These are phyloP conservation scores for Siniperca chuatsi DNA, from an alignment of 2,113 vertebrate genomes.

Conservation along the genomic window DNA sequence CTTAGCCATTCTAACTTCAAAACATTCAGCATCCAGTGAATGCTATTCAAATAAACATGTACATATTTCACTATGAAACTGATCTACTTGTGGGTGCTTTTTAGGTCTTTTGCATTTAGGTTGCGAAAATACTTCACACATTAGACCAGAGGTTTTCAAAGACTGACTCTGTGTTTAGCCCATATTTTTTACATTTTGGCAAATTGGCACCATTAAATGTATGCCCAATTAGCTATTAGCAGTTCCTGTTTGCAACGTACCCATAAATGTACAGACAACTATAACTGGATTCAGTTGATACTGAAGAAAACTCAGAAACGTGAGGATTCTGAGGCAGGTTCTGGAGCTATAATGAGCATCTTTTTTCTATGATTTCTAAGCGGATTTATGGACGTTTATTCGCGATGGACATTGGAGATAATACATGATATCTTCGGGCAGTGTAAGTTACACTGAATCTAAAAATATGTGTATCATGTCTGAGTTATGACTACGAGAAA, in stretches of 20 bases:
- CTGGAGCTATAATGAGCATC: neutral
- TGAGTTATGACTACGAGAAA: too few species aligned
- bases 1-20: neutral
- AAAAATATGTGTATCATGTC: too few species aligned
- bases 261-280: too few species aligned
- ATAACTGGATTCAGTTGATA: neutral
- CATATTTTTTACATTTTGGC: neutral
- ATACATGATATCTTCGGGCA: neutral
- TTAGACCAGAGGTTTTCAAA: neutral
- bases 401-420: neutral
- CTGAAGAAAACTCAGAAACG: neutral
- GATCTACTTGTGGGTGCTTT: neutral
- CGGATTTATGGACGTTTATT: neutral
- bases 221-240: neutral
- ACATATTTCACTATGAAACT: neutral
- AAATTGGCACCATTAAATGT: neutral
- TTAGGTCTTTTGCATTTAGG: neutral
- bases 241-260: neutral
- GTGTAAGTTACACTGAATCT: neutral
- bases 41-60: neutral
- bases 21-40: neutral
- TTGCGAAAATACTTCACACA: neutral
- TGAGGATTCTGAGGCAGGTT: neutral
- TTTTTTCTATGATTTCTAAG: neutral
- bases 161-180: too few species aligned